Evolutionary conservation across 2,797 vertebrate genomes (phyloP).

Genomic region (Cephalopachus bancanus): DNA sequence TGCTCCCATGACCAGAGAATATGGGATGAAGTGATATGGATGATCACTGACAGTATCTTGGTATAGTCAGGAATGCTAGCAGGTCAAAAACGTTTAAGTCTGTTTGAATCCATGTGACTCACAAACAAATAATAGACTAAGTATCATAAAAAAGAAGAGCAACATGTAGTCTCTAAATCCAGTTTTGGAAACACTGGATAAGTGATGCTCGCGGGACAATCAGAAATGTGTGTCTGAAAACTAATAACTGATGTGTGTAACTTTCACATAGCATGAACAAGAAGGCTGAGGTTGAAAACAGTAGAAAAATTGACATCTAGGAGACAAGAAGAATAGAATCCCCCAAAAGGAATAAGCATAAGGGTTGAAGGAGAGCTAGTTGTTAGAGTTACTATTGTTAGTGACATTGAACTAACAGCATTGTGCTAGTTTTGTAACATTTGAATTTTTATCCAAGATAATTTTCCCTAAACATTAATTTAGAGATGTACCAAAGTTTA

Average conservation of each 20-base stretch:
- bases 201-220: not conserved
- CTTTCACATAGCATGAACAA: not conserved
- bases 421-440: not conserved
- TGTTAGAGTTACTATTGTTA: not conserved
- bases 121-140: not conserved
- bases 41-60: not conserved
- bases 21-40: not conserved
- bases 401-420: not conserved
- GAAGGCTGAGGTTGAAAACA: not conserved
- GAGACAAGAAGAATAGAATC: not conserved
- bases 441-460: not conserved
- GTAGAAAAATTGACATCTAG: not conserved
- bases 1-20: not conserved
- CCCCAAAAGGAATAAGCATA: not conserved
- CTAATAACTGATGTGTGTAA: not conserved
- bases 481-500: not conserved
- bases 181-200: not conserved
- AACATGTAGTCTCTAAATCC: not conserved
- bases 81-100: not conserved
- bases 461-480: constrained; percentile 11
- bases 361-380: not conserved
- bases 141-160: not conserved
- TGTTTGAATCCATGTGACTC: not conserved
- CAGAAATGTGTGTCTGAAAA: not conserved
- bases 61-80: not conserved